These are phyloP conservation scores for Menura novaehollandiae DNA, from an alignment of 2,113 vertebrate genomes.

Conservation along the genomic window DNA sequence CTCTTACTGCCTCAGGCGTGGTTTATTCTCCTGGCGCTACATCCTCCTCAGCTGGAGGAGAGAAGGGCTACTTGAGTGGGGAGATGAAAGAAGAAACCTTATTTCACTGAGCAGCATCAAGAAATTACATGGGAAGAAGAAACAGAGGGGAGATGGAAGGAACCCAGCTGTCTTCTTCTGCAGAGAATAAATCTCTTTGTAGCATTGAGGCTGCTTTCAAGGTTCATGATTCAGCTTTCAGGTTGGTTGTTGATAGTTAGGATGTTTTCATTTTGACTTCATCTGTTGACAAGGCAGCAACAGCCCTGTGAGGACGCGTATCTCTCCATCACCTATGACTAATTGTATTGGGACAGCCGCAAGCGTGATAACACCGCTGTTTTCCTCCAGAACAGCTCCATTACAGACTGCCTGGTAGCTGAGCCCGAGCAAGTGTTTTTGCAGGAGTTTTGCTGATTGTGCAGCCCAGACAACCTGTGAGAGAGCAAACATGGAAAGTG, in stretches of 20 bases:
- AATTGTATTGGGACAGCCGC: slow-evolving; percentile 1
- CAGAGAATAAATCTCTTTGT: neutral
- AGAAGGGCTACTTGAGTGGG: neutral
- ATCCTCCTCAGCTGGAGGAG: neutral
- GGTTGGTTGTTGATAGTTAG: slow-evolving; percentile 8
- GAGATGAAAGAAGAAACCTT: neutral
- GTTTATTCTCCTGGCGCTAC: neutral
- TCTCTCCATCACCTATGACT: slow-evolving; percentile 57
- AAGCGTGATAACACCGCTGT: neutral
- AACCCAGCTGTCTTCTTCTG: neutral
- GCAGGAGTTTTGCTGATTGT: slow-evolving; percentile 37
- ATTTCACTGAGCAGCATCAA: neutral
- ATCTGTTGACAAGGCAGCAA: slow-evolving; percentile 8
- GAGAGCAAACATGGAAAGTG: slow-evolving; percentile 25
- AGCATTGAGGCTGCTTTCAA: neutral
- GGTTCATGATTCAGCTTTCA: slow-evolving; percentile 24
- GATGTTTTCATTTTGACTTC: slow-evolving; percentile 48
- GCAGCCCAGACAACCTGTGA: slow-evolving; percentile 41
- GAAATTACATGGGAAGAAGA: neutral
- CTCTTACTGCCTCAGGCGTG: neutral
- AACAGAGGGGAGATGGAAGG: neutral
- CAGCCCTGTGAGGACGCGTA: neutral
- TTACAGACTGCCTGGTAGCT: slow-evolving; percentile 27
- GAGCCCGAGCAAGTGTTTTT: neutral
- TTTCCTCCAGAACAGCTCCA: slow-evolving; percentile 34